These are phyloP conservation scores for Pseudomyrmex cubaensis DNA, from an alignment of 1,140 invertebrate species.

Conservation along the genomic window DNA sequence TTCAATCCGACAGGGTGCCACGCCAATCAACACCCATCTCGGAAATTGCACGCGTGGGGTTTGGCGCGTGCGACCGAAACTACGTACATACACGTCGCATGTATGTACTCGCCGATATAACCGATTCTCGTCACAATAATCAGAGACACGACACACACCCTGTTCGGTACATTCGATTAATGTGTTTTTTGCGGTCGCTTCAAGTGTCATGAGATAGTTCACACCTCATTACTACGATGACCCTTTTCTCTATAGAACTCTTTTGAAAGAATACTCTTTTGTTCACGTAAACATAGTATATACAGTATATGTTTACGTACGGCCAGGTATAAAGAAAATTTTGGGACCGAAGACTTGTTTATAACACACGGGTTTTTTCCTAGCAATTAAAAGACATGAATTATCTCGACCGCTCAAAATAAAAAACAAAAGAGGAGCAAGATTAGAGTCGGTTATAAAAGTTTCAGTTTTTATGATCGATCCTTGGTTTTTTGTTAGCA, in stretches of 20 bases:
- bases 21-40: conserved; percentile 17
- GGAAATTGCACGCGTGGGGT: conserved; percentile 18
- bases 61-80: conserved; percentile 34
- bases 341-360: too few species aligned
- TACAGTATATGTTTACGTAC: too few species aligned
- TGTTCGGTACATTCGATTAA: conserved; percentile 68
- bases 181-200: conserved; percentile 62
- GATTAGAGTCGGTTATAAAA: too few species aligned
- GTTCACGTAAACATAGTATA: not conserved
- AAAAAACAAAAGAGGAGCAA: too few species aligned
- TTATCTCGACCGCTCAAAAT: too few species aligned
- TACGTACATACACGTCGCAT: conserved; percentile 28
- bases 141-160: conserved; percentile 26
- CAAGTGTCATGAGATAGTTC: conserved; percentile 80
- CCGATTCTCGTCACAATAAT: conserved; percentile 25
- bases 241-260: not conserved
- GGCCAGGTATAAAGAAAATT: too few species aligned
- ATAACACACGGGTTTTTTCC: too few species aligned
- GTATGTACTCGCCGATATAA: not conserved
- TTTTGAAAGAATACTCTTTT: not conserved
- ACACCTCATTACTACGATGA: conserved; percentile 74
- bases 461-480: too few species aligned
- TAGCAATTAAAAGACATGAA: too few species aligned
- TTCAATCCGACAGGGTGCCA: not conserved
- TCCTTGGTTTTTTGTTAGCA: too few species aligned